Percentiles rank a stretch among this genome's conserved stretches.
These are phyloP conservation scores for Amblyteles armatorius DNA, from an alignment of 2,888 invertebrate genomes.

Conservation along the genomic window DNA sequence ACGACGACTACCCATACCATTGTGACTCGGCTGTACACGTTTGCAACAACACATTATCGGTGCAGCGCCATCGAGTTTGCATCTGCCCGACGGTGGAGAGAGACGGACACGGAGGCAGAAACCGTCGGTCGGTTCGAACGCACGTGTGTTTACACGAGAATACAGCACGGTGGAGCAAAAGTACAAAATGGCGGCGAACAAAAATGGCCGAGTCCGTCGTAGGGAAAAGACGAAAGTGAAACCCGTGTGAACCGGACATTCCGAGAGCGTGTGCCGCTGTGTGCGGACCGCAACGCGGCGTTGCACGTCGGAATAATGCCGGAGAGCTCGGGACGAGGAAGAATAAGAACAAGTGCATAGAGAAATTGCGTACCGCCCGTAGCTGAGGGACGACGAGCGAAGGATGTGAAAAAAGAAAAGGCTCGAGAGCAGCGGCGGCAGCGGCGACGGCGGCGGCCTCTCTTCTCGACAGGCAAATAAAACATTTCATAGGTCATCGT, in stretches of 20 bases:
- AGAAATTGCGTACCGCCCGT: constrained; percentile 22
- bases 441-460: not conserved
- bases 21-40: constrained; percentile 52
- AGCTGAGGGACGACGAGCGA: not conserved
- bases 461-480: constrained; percentile 21
- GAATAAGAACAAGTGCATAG: constrained; percentile 42
- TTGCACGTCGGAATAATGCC: constrained; percentile 26
- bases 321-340: constrained; percentile 9
- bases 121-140: too few species aligned
- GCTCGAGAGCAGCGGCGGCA: not conserved
- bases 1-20: constrained; percentile 53
- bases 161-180: not conserved
- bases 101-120: not conserved
- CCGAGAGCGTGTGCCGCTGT: constrained; percentile 26
- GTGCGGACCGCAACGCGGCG: constrained; percentile 21
- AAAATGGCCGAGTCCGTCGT: constrained; percentile 6
- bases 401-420: constrained; percentile 36
- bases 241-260: constrained; percentile 62
- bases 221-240: constrained; percentile 59
- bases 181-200: constrained; percentile 26
- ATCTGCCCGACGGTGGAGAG: not conserved
- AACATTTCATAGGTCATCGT: constrained; percentile 62
- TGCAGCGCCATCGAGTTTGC: constrained; percentile 56
- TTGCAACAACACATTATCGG: constrained; percentile 57
- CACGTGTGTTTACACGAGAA: constrained; percentile 37